Base-by-base conservation (phyloP, 1,140 invertebrate genomes). In the Sitodiplosis mosellana region DNA sequence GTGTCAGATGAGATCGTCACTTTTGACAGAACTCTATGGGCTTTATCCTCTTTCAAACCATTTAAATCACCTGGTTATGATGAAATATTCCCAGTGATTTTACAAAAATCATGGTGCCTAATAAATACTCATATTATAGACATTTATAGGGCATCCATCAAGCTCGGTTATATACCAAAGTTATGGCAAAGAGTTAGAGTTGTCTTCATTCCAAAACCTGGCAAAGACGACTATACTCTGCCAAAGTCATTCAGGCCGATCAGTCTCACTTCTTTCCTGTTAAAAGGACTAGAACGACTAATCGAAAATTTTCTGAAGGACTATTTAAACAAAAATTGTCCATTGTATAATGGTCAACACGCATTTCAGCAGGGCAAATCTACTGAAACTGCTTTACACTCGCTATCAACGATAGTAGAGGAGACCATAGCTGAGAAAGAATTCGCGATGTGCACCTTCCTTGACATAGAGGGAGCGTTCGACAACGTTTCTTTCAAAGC, bases 231-330 rank as follows among this genome's bases (percentile, higher is more conserved):
- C 8, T 53, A 55, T 18, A 21, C 11, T 1, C 20, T 17, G 15
- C 46, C 44, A 2, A 54, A 51, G 43, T 21, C 46, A 15, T 56
- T 52, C 33, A 48, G 54, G n/a, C 56, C 54, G 1, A 56, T 57
- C n/a, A 55, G 54, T 40, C 43, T 59, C 10, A 56, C 52, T 6
- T 59, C 53, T 15, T 57, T 57, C 37, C 18, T 56, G 0, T 21
- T 57, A 42, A 59, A 59, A 36, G 46, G 49, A 1, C 19, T 57
- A 48, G 51, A 56, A 37, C 48, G 49, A 45, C 34, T 55, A 8
- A 14, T 56, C 2, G 52, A 57, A 17, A 51, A 36, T 22, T 48
- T 51, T 33, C 49, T 55, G 12, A 51, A 40, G 34, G 37, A 49
- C 12, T 40, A 38, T 10, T 14, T 45, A 2, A 22, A 11, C 2